A percentile compares a stretch with the other conserved stretches of the same genome.
Conservation (phyloP, 1,140 invertebrate genomes). For the Brachionus calyciflorus region DNA sequence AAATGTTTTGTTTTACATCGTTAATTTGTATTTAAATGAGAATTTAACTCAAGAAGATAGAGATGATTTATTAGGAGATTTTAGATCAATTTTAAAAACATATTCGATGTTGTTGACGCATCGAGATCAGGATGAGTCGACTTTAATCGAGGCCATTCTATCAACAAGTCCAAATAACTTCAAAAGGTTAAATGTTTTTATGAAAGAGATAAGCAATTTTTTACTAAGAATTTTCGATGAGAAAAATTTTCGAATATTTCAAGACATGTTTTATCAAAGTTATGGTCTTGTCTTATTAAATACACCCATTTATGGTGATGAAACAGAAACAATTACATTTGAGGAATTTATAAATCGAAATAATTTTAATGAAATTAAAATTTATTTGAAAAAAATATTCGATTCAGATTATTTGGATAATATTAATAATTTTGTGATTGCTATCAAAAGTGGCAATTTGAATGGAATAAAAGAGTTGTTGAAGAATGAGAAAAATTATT, state of each 20-base stretch:
- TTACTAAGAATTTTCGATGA: background rate
- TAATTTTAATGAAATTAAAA: background rate
- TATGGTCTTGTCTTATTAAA: slow-evolving; percentile 22
- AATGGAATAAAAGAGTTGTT: slow-evolving; percentile 4
- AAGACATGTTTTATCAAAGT: slow-evolving; percentile 35
- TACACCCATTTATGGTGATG: slow-evolving; percentile 25
- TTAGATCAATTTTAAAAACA: background rate
- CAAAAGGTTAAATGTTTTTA: background rate
- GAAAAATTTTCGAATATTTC: background rate
- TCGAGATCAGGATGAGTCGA: background rate
- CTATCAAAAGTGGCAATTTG: background rate
- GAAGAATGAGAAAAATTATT: background rate
- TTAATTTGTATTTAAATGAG: background rate
- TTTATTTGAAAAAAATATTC: slow-evolving; percentile 11
- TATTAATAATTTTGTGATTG: background rate
- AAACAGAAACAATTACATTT: background rate
- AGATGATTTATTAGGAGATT: background rate
- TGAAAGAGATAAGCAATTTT: slow-evolving; percentile 26
- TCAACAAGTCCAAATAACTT: background rate
- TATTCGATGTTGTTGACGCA: background rate
- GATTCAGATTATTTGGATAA: background rate
- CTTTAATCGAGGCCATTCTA: slow-evolving; percentile 29
- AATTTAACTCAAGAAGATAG: background rate
- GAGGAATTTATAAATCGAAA: background rate
- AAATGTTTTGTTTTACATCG: slow-evolving; percentile 31